Percentiles rank a stretch among this genome's conserved stretches.
These are phyloP conservation scores for Caenorhabditis doughertyi DNA, from an alignment of 2,888 invertebrate species.

Conservation along the genomic window DNA sequence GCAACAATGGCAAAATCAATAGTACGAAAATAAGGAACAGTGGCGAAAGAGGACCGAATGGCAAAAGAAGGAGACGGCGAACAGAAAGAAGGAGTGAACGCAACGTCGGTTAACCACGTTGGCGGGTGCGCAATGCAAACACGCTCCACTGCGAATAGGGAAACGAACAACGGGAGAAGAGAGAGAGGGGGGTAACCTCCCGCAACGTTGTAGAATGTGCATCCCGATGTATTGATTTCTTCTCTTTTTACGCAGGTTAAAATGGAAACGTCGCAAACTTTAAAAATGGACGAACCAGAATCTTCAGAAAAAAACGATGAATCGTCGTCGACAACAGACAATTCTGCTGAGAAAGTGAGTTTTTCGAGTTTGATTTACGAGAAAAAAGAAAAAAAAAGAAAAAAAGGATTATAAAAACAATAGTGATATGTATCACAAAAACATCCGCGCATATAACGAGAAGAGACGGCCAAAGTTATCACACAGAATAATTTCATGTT, in stretches of 20 bases:
- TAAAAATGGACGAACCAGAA: slow-evolving; percentile 6
- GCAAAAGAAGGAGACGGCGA: neutral
- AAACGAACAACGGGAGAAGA: neutral
- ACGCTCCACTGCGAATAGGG: slow-evolving; percentile 31
- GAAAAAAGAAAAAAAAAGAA: too few relatives aligned
- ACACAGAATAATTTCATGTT: too few relatives aligned
- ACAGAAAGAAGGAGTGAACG: neutral
- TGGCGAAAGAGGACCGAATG: neutral
- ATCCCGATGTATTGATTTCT: slow-evolving; percentile 28
- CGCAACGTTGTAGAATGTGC: slow-evolving; percentile 6
- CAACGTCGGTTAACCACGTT: slow-evolving; percentile 46
- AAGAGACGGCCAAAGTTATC: too few relatives aligned
- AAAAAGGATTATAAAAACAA: too few relatives aligned
- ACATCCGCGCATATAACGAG: too few relatives aligned
- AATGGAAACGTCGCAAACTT: neutral
- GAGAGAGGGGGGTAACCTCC: neutral
- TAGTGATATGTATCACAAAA: too few relatives aligned
- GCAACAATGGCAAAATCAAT: neutral
- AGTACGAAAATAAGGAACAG: neutral
- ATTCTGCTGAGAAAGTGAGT: slow-evolving; percentile 4
- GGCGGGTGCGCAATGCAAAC: slow-evolving; percentile 20
- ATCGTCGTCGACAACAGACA: neutral
- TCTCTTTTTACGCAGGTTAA: neutral
- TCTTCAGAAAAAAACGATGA: neutral
- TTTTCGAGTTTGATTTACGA: neutral